Evolutionary conservation across 2,888 invertebrate genomes (phyloP), one percentile per base, ranked within the genome.

Genomic region (Drosophila stalkeri): DNA sequence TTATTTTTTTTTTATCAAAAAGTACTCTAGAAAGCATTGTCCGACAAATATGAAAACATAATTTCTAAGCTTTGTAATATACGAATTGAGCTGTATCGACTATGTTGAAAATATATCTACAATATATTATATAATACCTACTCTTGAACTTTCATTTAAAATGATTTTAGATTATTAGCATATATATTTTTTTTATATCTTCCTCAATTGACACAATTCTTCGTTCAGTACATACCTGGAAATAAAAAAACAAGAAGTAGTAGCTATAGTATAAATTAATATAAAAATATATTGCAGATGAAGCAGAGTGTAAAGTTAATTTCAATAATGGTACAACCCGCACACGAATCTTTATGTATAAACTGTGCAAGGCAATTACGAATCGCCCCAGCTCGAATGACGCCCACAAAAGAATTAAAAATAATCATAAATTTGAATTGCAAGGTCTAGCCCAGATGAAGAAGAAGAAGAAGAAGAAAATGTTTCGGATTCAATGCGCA

Each of bases 321-420:
- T 57, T 44, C 12, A 55, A 55, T 39, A 64, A 47, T 27, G 39
- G n/a, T 39, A 20, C 39, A 55, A 31, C 9, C 20, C 57, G 59
- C 39, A 46, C 44, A 57, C 39, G 41, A 52, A 54, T 44, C 18
- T 47, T 11, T 7, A 54, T 12, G 47, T 35, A 43, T 47, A 54
- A 62, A 23, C 64, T 54, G 27, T 44, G 52, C 57, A 56, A 46
- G 59, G 67, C 76, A 81, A 78, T 83, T 81, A 76, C 64, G 67
- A 61, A 61, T 54, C 60, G 67, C 43, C 54, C 54, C 56, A 59
- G 18, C 72, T 61, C 52, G 69, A 71, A 65, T 56, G 56, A 80
- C 82, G 82, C 82, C 85, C 85, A 80, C 85, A 76, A 72, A 74
- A 73, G 72, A 84, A 82, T 85, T 82, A 82, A 80, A 75, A 80